Evolutionary conservation across 2,113 vertebrate genomes (phyloP), one percentile per base, ranked within the genome.

Genomic region (Taurulus bubalis): DNA sequence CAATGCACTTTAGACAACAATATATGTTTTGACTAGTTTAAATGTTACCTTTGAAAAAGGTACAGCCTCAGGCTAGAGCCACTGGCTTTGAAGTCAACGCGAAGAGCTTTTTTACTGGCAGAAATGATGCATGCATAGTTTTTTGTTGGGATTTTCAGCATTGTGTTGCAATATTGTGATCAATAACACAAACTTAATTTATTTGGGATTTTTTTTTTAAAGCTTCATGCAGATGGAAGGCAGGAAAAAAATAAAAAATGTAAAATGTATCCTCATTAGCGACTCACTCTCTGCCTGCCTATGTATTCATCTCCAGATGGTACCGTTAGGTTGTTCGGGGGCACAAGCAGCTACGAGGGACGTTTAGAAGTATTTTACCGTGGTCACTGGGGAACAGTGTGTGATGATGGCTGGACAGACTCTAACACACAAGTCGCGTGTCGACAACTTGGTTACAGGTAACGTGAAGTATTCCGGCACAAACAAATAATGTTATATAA

Each of bases 361-460:
- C 96, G 95, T 59, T 89, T 99, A 88, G 96, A 99, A 90, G 92
- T 98, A 53, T 96, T 96, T 87, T 95, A 97, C 47, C 83, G 5
- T 0, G 96, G 96, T 14, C 96, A 95, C 77, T 99, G 98, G 98
- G 98, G 98, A 51, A 98, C 96, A 0, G 90, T 99, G 89, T 99
- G 98, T 38, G 97, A 97, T 11, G 96, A 98, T 0, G 97, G 96
- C 68, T 99, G 98, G 97, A 97, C 96, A 0, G 95, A 96, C 87
- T 93, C 93, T 40, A 98, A 97, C 82, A 96, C 96, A 1, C 95
- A 95, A 2, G 96, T 99, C 59, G 96, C 94, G 72, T 99, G 98
- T 86, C 95, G 94, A 60, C 97, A 98, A 80, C 96, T 99, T 88
- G 97, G 97, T 90, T 98, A 97, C 92, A 97, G 96, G 98, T 99